Percentiles rank a stretch among this genome's conserved stretches.
Evolutionary conservation across 2,797 vertebrate genomes (phyloP).

Genomic region (Sarcophilus harrisii): DNA sequence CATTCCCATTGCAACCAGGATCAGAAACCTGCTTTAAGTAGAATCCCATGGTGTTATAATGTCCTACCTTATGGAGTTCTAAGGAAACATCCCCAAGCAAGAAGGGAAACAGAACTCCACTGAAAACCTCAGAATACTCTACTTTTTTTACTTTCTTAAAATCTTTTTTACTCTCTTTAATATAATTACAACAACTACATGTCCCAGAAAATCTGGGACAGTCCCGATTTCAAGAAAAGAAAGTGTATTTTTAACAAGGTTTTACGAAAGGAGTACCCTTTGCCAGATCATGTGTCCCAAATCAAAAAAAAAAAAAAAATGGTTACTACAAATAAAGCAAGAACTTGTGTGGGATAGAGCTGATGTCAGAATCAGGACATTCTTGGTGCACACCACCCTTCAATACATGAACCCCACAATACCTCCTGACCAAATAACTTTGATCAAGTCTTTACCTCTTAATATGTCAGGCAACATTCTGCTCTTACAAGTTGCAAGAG

Average conservation of each 20-base stretch:
- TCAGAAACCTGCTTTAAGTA: background rate
- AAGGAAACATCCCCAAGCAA: background rate
- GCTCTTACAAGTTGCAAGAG: background rate
- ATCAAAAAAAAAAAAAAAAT: background rate
- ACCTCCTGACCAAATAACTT: background rate
- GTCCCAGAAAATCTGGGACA: background rate
- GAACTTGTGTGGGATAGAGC: background rate
- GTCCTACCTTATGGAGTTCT: background rate
- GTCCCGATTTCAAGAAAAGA: background rate
- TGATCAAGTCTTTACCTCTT: background rate
- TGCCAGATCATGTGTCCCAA: background rate
- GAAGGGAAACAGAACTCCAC: background rate
- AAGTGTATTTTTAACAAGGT: background rate
- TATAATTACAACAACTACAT: background rate
- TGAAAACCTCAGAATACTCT: background rate
- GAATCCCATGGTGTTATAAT: background rate
- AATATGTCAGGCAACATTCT: background rate
- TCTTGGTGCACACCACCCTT: background rate
- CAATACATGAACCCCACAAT: background rate
- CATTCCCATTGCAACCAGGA: background rate
- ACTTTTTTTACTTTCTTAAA: background rate
- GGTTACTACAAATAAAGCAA: background rate
- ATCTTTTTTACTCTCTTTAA: background rate
- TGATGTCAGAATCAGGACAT: background rate
- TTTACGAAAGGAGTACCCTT: background rate